Conservation (phyloP, 1,140 invertebrate genomes). For the Condylostylus longicornis region DNA sequence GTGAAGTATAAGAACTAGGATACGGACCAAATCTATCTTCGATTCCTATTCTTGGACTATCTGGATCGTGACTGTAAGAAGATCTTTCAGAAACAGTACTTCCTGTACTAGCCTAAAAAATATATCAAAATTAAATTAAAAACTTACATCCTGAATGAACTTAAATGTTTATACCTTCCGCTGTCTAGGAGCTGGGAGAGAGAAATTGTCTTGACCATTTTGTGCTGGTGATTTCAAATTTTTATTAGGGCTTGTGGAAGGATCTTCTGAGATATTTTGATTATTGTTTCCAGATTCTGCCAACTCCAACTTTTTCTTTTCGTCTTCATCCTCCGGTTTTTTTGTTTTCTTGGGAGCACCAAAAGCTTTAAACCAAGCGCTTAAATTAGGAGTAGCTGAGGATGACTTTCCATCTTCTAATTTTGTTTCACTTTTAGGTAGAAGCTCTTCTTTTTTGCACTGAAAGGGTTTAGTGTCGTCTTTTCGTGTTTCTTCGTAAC, state of each 20-base stretch:
- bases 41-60: slow-evolving; percentile 47
- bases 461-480: background rate
- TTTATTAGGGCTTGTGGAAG: slow-evolving; percentile 3
- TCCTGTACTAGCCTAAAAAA: slow-evolving; percentile 53
- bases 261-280: background rate
- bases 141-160: too few relatives aligned
- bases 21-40: slow-evolving; percentile 38
- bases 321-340: slow-evolving; percentile 30
- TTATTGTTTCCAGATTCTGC: background rate
- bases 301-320: slow-evolving; percentile 32
- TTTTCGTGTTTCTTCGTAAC: background rate
- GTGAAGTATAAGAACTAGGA: slow-evolving; percentile 47
- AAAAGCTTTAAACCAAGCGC: slow-evolving; percentile 82
- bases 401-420: slow-evolving; percentile 18
- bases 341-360: slow-evolving; percentile 53
- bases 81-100: slow-evolving; percentile 58
- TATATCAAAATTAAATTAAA: too few relatives aligned
- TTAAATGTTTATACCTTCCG: too few relatives aligned
- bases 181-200: slow-evolving; percentile 33
- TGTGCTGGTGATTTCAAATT: slow-evolving; percentile 14
- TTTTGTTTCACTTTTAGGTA: slow-evolving; percentile 27
- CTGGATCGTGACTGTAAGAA: slow-evolving; percentile 56
- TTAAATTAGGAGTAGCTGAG: slow-evolving; percentile 62
- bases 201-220: slow-evolving; percentile 17
- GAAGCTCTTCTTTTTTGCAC: background rate